Conservation (phyloP, 2,888 invertebrate species). For the Melieria picta region DNA sequence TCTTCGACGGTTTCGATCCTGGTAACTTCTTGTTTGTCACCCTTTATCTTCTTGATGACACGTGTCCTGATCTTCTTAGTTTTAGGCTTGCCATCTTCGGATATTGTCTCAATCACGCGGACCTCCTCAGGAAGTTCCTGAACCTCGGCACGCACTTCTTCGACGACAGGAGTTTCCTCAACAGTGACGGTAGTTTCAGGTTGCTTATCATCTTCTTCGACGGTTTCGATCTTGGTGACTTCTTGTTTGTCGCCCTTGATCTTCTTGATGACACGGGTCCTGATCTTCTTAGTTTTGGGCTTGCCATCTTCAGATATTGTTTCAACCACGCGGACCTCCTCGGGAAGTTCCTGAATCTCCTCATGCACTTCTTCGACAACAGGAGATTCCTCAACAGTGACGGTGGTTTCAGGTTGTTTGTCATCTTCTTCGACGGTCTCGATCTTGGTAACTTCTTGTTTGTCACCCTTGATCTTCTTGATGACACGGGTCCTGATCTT, state of each 20-base stretch:
- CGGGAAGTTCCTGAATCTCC: slow-evolving; percentile 32
- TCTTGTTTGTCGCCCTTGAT: slow-evolving; percentile 39
- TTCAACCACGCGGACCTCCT: slow-evolving; percentile 39
- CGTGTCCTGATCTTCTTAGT: slow-evolving; percentile 37
- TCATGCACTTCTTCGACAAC: slow-evolving; percentile 29
- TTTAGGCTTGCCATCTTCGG: slow-evolving; percentile 36
- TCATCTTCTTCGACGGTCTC: slow-evolving; percentile 41
- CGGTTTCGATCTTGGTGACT: slow-evolving; percentile 40
- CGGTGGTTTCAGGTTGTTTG: slow-evolving; percentile 37
- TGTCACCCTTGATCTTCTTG: slow-evolving; percentile 40
- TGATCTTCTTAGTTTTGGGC: slow-evolving; percentile 35
- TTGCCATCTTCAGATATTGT: slow-evolving; percentile 37
- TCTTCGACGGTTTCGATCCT: slow-evolving; percentile 40
- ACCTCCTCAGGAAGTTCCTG: slow-evolving; percentile 38
- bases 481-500: slow-evolving; percentile 39
- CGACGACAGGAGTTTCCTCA: slow-evolving; percentile 32
- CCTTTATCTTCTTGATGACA: slow-evolving; percentile 38
- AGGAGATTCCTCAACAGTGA: slow-evolving; percentile 38
- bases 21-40: slow-evolving; percentile 39
- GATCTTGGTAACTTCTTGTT: slow-evolving; percentile 41
- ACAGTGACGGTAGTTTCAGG: slow-evolving; percentile 38
- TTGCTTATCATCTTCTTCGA: slow-evolving; percentile 40
- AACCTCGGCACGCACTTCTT: slow-evolving; percentile 29
- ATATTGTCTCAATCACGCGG: slow-evolving; percentile 34
- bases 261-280: slow-evolving; percentile 38